Base-by-base conservation (phyloP, 1,140 invertebrate species). In the Calliopsis andreniformis region DNA sequence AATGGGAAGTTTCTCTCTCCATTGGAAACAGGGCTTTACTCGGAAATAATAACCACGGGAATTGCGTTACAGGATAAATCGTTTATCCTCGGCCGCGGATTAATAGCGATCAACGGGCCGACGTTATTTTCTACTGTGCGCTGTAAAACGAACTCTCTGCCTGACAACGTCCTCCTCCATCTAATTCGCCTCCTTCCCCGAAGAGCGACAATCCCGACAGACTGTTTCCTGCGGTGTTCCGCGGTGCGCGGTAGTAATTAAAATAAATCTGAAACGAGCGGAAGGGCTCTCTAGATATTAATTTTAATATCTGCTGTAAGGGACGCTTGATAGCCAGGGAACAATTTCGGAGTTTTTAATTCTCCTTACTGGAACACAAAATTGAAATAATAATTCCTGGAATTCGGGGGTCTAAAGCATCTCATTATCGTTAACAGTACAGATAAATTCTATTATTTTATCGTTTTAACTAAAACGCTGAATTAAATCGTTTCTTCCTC, bases 31-130 rank as follows among this genome's bases (percentile, higher is more conserved):
- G 25, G 10, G n/a, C 14, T 51, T 10, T 10, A 20, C 18, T 20
- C 3, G 8, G 39, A 8, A 61, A 61, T 70, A 67, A 53, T 53
- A 25, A 70, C 28, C 66, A 16, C 23, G 18, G 14, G 35, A 61
- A 47, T 70, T 30, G 8, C 28, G 67, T 70, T 61, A 59, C 55
- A 61, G 5, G 28, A 32, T 70, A 70, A 70, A 47, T 56, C 39
- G 42, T 70, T 47, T 70, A 70, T 16, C 10, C 4, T 10, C 6
- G n/a, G 42, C 42, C 20, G 16, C 55, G 55, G 42, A 61, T 61
- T 70, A 70, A 70, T 47, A 35, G 42, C 18, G 58, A 70, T 70
- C 43, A 70, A 47, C 42, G 30, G 14, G 4, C 18, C 16, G 42
- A 47, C 18, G 28, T 70, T 18, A 47, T 70, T 47, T 59, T 49